Base-by-base conservation (phyloP, 2,888 invertebrate species). In the Parthenolecanium corni region DNA sequence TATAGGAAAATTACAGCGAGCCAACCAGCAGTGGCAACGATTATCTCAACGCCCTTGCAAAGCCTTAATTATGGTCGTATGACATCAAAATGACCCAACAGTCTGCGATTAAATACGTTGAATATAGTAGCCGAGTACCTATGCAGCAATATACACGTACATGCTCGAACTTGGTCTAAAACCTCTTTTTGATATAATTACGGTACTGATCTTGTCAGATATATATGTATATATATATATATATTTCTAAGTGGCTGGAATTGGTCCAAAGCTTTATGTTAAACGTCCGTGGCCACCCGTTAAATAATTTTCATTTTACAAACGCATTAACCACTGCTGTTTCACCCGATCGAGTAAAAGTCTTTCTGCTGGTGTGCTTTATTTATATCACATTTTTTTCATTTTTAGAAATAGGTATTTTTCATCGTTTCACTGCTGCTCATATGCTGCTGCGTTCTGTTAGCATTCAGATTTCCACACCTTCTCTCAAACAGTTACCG, bases 251-350 rank as follows among this genome's bases (percentile, higher is more conserved):
- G 12, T 49, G 38, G 54, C 54, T 56, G 54, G 54, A 56, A 56
- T 56, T 56, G 54, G 54, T 56, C 54, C 54, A 56, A 56, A 56
- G 54, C 54, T 44, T 56, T 42, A 56, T 56, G 54, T 56, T 56
- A 56, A 56, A 56, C 54, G 54, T 56, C 54, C 54, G 54, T 44
- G 54, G 54, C 54, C 54, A 56, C 54, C 54, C 54, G 54, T 56
- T 56, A 56, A 56, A 56, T 56, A 56, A 56, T 56, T 56, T 40
- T 56, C 54, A 56, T 56, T 56, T n/a, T 56, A 56, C 54, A 56
- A 56, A 56, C 54, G 54, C 54, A 56, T 56, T 56, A 56, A 56
- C 54, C 54, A 56, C 54, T 24, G 54, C 54, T 42, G 40, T 56
- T 54, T 40, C 54, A 54, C 44, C 54, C 31, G 31, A 31, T 31